phyloP scores from a whole-genome alignment of 2,113 vertebrate species.

The Tetrao urogallus region DNA sequence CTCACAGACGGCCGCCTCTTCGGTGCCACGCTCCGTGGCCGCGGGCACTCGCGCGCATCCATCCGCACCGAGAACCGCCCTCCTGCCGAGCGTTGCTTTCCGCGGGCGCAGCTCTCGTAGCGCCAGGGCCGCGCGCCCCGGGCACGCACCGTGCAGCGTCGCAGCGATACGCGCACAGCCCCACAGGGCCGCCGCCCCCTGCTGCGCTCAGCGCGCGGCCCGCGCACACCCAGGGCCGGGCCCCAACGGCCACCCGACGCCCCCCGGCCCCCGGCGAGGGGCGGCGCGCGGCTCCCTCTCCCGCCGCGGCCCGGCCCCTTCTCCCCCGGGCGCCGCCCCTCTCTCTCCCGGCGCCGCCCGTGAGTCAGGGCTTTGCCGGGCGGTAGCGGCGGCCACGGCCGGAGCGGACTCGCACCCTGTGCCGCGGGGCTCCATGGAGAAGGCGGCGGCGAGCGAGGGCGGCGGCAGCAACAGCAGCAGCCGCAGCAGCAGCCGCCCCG shows the following conservation, averaged over 20 bases:
- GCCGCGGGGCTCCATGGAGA: constrained; percentile 71
- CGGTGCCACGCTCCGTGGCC: neutral
- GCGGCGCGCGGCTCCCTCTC: neutral
- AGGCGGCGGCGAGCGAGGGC: neutral
- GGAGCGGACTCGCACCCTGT: neutral
- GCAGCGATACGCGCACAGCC: neutral
- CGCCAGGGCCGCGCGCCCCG: no score
- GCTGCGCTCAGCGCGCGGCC: no score
- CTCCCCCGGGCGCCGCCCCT: constrained; percentile 51
- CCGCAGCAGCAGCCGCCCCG: constrained; percentile 77
- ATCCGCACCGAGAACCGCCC: no score
- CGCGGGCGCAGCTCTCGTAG: neutral
- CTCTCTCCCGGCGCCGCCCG: neutral
- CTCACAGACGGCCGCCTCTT: rapidly evolving
- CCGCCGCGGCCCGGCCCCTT: constrained; percentile 60
- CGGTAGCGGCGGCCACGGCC: constrained; percentile 36
- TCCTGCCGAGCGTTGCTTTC: neutral
- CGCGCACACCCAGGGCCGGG: no score
- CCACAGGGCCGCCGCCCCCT: no score
- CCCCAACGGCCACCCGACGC: neutral
- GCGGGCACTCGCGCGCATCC: neutral
- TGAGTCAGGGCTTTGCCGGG: constrained; percentile 75
- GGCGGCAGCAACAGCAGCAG: constrained; percentile 69
- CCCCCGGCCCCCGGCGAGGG: neutral
- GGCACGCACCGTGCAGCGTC: no score